These are phyloP conservation scores for Parotocinclus haroldoi DNA, from an alignment of 2,797 vertebrate genomes.

Conservation along the genomic window DNA sequence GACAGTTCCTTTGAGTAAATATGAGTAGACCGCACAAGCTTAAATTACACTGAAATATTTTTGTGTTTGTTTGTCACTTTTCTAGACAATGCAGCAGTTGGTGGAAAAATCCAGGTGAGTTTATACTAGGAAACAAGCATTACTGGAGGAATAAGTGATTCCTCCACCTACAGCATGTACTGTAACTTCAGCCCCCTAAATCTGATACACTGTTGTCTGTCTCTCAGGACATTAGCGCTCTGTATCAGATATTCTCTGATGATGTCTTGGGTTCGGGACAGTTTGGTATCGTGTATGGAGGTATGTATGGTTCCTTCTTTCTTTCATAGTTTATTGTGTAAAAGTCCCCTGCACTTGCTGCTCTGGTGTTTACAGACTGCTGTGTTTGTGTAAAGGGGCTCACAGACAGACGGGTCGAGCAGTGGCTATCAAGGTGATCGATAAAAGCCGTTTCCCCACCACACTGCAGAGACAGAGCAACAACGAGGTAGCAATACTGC, in stretches of 20 bases:
- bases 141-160: too few relatives aligned
- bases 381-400: constrained; percentile 55
- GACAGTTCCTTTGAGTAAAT: too few relatives aligned
- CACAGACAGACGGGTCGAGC: constrained; percentile 63
- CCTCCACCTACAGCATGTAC: too few relatives aligned
- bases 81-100: constrained; percentile 24
- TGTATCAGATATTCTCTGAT: constrained; percentile 74
- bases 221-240: constrained; percentile 65
- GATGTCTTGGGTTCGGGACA: constrained; percentile 75
- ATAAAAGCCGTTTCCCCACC: constrained; percentile 70
- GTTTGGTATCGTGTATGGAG: constrained; percentile 74
- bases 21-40: too few relatives aligned
- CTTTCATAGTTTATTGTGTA: too few relatives aligned
- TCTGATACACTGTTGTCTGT: neutral
- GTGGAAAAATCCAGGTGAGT: constrained; percentile 39
- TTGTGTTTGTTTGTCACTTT: neutral
- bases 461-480: constrained; percentile 67
- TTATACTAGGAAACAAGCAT: neutral
- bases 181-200: too few relatives aligned
- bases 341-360: neutral
- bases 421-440: constrained; percentile 73
- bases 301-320: constrained; percentile 36
- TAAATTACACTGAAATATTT: neutral
- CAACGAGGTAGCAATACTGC: constrained; percentile 70
- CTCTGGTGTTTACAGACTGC: neutral